phyloP scores from a whole-genome alignment of 2,113 vertebrate genomes.

The Malurus elegans region DNA sequence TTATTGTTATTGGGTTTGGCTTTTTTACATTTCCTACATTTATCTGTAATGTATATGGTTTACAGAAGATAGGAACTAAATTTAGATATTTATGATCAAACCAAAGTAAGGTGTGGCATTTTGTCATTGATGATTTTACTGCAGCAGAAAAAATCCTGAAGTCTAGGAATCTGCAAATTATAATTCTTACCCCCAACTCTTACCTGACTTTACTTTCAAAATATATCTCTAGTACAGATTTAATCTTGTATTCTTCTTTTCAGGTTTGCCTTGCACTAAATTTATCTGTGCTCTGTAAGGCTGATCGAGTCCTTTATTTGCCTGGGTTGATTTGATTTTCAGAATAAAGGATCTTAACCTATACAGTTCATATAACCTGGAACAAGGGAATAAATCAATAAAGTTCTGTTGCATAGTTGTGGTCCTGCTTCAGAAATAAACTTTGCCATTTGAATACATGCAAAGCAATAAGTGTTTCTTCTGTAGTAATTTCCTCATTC shows the following conservation, averaged over 20 bases:
- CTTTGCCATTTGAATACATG: neutral
- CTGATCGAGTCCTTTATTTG: neutral
- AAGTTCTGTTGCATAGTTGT: neutral
- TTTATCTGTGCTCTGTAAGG: neutral
- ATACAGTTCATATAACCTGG: neutral
- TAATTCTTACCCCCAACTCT: neutral
- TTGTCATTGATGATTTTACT: neutral
- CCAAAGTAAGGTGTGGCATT: neutral
- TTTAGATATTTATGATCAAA: neutral
- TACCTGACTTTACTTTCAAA: neutral
- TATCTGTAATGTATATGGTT: neutral
- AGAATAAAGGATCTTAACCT: neutral
- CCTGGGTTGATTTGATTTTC: neutral
- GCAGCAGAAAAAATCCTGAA: neutral
- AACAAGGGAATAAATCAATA: neutral
- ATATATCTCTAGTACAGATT: neutral
- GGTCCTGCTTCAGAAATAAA: neutral
- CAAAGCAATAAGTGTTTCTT: neutral
- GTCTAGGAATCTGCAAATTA: neutral
- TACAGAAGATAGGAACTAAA: neutral
- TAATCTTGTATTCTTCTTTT: neutral
- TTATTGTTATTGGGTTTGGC: neutral
- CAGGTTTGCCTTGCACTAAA: neutral
- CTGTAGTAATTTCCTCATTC: neutral
- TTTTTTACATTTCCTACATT: neutral